Conservation (phyloP, 2,113 vertebrate genomes). For the Dendrocopos noguchii region DNA sequence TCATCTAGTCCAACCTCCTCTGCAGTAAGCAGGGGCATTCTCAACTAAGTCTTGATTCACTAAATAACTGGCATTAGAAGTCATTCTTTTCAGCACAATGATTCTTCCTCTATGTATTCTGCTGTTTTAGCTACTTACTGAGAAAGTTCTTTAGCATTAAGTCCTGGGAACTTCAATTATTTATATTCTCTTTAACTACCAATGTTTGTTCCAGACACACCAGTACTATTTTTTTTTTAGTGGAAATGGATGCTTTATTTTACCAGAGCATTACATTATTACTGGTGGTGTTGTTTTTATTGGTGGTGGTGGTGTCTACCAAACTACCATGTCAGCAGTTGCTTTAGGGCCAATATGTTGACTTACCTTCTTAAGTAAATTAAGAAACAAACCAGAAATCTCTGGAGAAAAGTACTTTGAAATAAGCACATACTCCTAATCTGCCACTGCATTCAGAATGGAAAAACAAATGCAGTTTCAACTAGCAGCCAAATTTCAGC, state of each 20-base stretch:
- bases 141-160: conserved; percentile 48
- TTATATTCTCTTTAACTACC: conserved; percentile 59
- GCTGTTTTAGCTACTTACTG: conserved; percentile 36
- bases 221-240: conserved; percentile 55
- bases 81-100: background rate
- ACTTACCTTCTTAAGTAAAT: conserved; percentile 45
- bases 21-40: too few species aligned
- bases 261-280: conserved; percentile 16
- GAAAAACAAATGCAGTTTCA: conserved; percentile 38
- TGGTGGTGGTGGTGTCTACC: conserved; percentile 55
- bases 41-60: background rate
- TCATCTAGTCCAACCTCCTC: too few species aligned
- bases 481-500: background rate
- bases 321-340: conserved; percentile 45
- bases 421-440: conserved; percentile 37
- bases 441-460: background rate
- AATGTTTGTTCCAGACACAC: conserved; percentile 56
- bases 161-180: conserved; percentile 46
- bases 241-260: conserved; percentile 57
- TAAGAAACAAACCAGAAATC: background rate
- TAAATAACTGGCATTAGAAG: background rate
- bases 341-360: conserved; percentile 66
- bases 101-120: background rate
- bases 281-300: background rate
- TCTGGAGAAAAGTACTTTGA: background rate